Percentiles rank a stretch among this genome's conserved stretches.
Conservation (phyloP, 2,888 invertebrate species). For the Harpalus rubripes region DNA sequence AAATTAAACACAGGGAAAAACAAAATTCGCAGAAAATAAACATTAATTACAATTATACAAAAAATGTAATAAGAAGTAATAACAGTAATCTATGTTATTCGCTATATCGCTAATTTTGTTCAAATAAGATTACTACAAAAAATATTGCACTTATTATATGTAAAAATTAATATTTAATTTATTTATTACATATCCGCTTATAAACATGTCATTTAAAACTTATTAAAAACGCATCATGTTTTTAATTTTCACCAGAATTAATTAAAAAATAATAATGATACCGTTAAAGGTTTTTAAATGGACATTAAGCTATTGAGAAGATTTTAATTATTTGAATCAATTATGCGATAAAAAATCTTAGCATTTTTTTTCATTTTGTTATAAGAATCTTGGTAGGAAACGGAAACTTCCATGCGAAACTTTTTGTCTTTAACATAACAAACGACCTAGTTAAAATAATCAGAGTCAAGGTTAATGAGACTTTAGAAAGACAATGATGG, state of each 20-base stretch:
- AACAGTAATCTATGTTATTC: neutral
- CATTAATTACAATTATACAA: neutral
- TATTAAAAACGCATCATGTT: neutral
- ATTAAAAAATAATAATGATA: neutral
- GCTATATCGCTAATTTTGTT: neutral
- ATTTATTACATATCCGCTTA: neutral
- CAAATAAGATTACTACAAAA: neutral
- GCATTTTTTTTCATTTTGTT: neutral
- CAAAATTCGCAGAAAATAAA: slow-evolving; percentile 8
- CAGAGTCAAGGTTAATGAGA: neutral
- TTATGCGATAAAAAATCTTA: neutral
- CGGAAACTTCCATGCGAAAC: neutral
- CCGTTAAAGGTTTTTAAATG: neutral
- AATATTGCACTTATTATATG: neutral
- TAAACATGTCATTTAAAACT: neutral
- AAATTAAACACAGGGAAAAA: neutral
- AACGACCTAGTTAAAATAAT: neutral
- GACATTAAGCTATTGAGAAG: neutral
- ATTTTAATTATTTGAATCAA: neutral
- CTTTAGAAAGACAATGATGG: neutral
- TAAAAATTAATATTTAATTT: neutral
- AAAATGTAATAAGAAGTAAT: neutral
- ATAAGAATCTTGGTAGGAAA: neutral
- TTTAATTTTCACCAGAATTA: neutral
- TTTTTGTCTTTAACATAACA: neutral